phyloP scores from a whole-genome alignment of 2,888 invertebrate species.

The Pristionchus japonicus region DNA sequence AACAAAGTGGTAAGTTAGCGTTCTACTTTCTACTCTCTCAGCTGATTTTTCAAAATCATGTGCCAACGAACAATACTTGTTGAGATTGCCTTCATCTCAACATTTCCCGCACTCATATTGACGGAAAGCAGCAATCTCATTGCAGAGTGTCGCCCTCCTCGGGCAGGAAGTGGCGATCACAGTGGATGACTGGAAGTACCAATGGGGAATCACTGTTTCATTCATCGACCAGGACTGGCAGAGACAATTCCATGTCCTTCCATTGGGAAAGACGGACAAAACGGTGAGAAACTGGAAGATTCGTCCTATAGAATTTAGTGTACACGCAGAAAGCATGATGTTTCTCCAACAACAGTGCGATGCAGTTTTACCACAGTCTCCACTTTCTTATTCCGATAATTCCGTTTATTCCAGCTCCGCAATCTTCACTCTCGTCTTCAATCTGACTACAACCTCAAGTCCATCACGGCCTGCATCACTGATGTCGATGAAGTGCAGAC shows the following conservation, averaged over 20 bases:
- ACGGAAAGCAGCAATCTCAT: too few species aligned
- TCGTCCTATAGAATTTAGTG: too few species aligned
- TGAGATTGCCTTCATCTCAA: too few species aligned
- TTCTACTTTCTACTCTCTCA: too few species aligned
- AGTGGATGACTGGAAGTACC: neutral
- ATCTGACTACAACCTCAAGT: neutral
- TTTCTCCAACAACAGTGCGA: too few species aligned
- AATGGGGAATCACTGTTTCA: neutral
- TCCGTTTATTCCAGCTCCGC: neutral
- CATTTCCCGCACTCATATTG: too few species aligned
- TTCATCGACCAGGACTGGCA: neutral
- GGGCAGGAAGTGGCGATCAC: neutral
- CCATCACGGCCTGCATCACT: neutral
- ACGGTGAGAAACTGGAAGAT: neutral
- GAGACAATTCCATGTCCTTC: neutral
- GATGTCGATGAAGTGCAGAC: neutral
- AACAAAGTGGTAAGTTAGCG: neutral
- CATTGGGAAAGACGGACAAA: neutral
- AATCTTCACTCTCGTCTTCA: neutral
- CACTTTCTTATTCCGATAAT: too few species aligned
- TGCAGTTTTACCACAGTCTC: too few species aligned
- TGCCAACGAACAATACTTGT: too few species aligned
- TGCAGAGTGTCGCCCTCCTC: neutral
- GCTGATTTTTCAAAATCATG: too few species aligned
- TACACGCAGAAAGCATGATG: too few species aligned